Base-by-base conservation (phyloP, 2,888 invertebrate genomes). In the Tillus elongatus region DNA sequence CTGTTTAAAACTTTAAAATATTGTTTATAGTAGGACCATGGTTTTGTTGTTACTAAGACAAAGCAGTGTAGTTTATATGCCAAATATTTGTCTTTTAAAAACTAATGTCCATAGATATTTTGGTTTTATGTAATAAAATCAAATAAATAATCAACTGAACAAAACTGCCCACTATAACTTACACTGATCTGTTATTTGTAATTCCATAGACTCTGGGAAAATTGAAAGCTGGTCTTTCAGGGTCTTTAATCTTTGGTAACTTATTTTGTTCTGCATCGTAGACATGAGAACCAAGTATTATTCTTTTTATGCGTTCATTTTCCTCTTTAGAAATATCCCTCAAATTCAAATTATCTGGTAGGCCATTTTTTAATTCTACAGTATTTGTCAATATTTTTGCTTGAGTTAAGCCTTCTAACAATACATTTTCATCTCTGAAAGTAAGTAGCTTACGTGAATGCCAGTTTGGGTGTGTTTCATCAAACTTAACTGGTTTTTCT, bases 361-460 rank as follows among this genome's bases (percentile, higher is more conserved):
- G 66, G 39, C 66, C 71, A 28, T 75, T 64, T 45, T 77, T 65
- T 40, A 78, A 62, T 57, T 75, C 69, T 3, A 87, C 64, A 1
- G 86, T 77, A 57, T 91, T 91, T 2, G 86, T 85, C 3, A 92
- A 64, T n/a, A 81, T 66, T 65, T 84, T 79, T 0, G 87, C 87
- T 67, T 92, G 91, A 2, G 72, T 60, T 35, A 82, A 53, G 8
- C 89, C 91, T 64, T 79, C 76, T 13, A 85, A 54, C 2, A 86
- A 64, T 4, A 82, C 77, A 63, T 75, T 78, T 19, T 69, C 63
- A 47, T 79, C 74, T 37, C 66, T 68, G 40, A 75, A 74, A 2
- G 71, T 67, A 41, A 77, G 69, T 50, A 82, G 78, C 3, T 72
- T 68, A 42, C 63, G 66, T 11, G 72, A 63, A 50, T 82, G 75